Evolutionary conservation across 2,113 vertebrate species (phyloP).

Genomic region (Ranitomeya imitator): DNA sequence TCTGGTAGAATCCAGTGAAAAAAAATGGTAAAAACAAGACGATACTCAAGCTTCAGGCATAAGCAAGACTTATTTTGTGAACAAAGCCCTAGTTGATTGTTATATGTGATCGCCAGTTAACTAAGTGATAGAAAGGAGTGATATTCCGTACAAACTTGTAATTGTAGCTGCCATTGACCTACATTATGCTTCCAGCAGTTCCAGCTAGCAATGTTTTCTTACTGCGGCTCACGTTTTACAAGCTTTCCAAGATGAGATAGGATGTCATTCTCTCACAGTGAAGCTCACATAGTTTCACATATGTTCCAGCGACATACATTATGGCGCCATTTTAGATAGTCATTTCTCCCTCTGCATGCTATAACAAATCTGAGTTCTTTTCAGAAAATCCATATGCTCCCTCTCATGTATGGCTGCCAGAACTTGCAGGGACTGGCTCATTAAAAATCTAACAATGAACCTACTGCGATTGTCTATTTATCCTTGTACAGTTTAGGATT

Average conservation of each 20-base stretch:
- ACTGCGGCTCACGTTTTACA: not conserved
- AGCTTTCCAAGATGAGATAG: conserved; percentile 5
- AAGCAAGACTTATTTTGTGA: not conserved
- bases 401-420: conserved; percentile 21
- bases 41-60: not conserved
- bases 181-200: conserved; percentile 10
- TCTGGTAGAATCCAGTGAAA: not conserved
- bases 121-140: not conserved
- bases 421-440: conserved; percentile 8
- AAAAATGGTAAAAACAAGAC: not conserved
- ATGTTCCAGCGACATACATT: conserved; percentile 10
- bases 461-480: not conserved
- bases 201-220: not conserved
- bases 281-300: not conserved
- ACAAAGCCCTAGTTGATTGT: not conserved
- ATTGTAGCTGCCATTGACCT: conserved; percentile 23
- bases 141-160: not conserved
- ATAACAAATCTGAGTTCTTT: conserved; percentile 12
- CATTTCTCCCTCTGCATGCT: not conserved
- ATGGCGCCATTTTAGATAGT: conserved; percentile 19
- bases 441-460: conserved; percentile 15
- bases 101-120: not conserved
- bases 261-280: not conserved
- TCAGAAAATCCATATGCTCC: conserved; percentile 25
- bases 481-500: conserved; percentile 7